phyloP scores from a whole-genome alignment of 2,888 invertebrate genomes.

The Luffia ferchaultella region DNA sequence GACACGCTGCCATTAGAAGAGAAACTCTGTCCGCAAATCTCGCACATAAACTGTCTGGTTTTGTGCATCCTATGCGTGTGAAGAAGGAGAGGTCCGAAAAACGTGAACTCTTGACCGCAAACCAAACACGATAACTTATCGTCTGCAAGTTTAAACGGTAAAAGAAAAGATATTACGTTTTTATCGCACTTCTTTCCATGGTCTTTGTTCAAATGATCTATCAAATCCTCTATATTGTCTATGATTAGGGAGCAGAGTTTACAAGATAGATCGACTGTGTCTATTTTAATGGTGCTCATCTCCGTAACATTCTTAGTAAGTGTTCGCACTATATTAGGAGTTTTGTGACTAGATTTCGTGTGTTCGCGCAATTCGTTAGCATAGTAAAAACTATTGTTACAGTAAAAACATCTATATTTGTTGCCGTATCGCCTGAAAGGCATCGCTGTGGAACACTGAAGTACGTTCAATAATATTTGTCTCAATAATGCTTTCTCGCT shows the following conservation, averaged over 20 bases:
- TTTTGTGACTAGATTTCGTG: constrained; percentile 32
- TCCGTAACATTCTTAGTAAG: neutral
- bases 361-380: constrained; percentile 39
- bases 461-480: neutral
- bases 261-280: constrained; percentile 1
- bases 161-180: constrained; percentile 17
- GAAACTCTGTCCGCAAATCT: constrained; percentile 26
- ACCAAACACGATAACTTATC: constrained; percentile 22
- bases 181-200: neutral
- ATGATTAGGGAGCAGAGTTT: constrained; percentile 3
- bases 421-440: constrained; percentile 46
- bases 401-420: constrained; percentile 46
- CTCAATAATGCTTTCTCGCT: neutral
- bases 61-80: constrained; percentile 25
- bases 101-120: constrained; percentile 22
- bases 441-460: constrained; percentile 28
- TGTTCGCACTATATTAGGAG: constrained; percentile 30
- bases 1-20: neutral
- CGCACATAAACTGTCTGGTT: constrained; percentile 20
- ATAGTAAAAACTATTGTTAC: constrained; percentile 36
- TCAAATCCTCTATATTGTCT: neutral
- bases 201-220: neutral
- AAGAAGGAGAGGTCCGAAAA: constrained; percentile 22
- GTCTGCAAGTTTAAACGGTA: constrained; percentile 23
- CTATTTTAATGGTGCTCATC: neutral